Conservation (phyloP, 2,797 vertebrate genomes). For the Perdix hodgsoniae region DNA sequence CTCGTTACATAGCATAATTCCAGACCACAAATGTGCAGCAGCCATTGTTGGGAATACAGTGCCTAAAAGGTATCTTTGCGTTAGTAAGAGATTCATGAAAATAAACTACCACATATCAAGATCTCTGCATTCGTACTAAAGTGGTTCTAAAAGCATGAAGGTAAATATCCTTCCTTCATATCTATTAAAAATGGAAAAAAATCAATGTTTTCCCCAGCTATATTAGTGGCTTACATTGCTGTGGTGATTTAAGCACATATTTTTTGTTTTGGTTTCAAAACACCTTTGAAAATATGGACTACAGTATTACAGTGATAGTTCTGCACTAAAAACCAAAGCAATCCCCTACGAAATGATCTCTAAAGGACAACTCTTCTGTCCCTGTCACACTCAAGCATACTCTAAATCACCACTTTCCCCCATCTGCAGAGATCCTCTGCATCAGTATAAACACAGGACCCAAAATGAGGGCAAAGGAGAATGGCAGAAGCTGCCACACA, state of each 20-base stretch:
- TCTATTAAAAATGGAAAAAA: background rate
- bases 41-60: background rate
- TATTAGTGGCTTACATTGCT: background rate
- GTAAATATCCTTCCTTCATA: background rate
- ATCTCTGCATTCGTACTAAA: background rate
- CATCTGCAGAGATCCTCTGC: constrained; percentile 12
- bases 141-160: background rate
- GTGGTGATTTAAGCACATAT: background rate
- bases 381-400: background rate
- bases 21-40: background rate
- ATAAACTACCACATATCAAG: background rate
- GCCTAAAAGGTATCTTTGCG: background rate
- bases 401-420: background rate
- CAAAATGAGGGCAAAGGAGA: background rate
- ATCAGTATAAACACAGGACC: background rate
- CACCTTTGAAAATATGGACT: background rate
- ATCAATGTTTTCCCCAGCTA: background rate
- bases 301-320: background rate
- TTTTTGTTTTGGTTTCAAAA: background rate
- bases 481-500: background rate
- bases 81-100: background rate
- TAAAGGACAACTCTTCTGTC: background rate
- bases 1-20: background rate
- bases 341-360: background rate
- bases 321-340: constrained; percentile 8